A percentile compares a stretch with the other conserved stretches of the same genome.
These are phyloP conservation scores for Bombus sylvicola DNA, from an alignment of 1,140 invertebrate genomes.

Conservation along the genomic window DNA sequence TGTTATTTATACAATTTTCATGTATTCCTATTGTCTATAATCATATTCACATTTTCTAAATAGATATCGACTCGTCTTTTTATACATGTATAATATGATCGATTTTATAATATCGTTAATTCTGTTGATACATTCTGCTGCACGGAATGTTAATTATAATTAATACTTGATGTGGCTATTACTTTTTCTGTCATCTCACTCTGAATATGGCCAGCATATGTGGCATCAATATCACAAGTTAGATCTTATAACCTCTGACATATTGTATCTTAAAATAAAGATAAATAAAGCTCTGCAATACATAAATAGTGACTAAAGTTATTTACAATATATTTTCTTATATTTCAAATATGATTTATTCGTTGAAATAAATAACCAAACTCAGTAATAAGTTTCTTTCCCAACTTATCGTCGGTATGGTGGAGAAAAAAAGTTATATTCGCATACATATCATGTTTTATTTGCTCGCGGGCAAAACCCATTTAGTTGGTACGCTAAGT, in stretches of 20 bases:
- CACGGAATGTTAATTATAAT: constrained; percentile 20
- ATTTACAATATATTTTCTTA: not conserved
- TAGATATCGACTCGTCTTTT: constrained; percentile 8
- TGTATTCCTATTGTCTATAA: not conserved
- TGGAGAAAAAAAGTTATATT: too few relatives aligned
- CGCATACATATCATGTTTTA: too few relatives aligned
- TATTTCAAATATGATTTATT: too few relatives aligned
- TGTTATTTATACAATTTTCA: constrained; percentile 22
- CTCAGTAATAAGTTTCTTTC: too few relatives aligned
- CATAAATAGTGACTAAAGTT: not conserved
- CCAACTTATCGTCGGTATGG: too few relatives aligned
- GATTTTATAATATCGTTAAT: constrained; percentile 22
- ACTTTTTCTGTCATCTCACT: not conserved
- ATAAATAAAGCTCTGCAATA: not conserved
- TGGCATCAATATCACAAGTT: not conserved
- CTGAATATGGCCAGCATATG: not conserved
- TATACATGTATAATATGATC: not conserved
- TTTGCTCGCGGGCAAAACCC: too few relatives aligned
- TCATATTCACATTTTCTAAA: constrained; percentile 23
- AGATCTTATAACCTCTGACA: not conserved
- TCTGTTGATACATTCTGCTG: not conserved
- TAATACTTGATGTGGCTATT: not conserved
- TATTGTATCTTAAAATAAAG: constrained; percentile 1
- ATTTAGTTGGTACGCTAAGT: too few relatives aligned
- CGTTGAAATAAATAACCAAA: too few relatives aligned